Base-by-base conservation (phyloP, 2,797 vertebrate genomes). In the Sebastes elongatus region DNA sequence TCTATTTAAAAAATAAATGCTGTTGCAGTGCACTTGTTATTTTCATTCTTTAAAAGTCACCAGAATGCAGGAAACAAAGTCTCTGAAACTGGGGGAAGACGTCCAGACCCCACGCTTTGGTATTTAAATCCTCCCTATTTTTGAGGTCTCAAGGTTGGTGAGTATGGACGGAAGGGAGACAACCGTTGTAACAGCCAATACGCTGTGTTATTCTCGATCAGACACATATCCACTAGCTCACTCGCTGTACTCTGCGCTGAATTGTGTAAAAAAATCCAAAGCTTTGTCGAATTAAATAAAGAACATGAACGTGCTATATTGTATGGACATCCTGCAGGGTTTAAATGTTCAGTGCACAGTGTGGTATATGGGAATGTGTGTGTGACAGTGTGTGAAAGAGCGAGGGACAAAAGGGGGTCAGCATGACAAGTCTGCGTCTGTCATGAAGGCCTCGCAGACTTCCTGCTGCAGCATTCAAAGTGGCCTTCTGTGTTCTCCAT, bases 401-500 rank as follows among this genome's bases (percentile, higher is more conserved):
- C n/a, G 32, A 60, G 63, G 33, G 55, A 80, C 68, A n/a, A 67
- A 76, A 76, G 49, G 66, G 65, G 85, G 88, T 93, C 88, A 87
- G 57, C 74, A 38, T 81, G 85, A 89, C 88, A 88, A 89, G 88
- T 71, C 74, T 61, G 68, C 23, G 30, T 89, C 81, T 90, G 88
- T 85, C 82, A 74, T 78, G 74, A 83, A 67, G 77, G 74, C 81
- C 76, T 56, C 62, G 74, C 83, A 82, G 92, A 93, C 92, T 93
- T 93, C 91, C 91, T 93, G 92, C 81, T 49, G 13, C 82, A 76
- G 80, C 88, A 77, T 85, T 94, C 82, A 91, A 89, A 92, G 87
- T 89, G 78, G 10, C 73, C 84, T 82, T 93, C 92, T 93, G 92
- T 94, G 76, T 73, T 80, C 81, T 53, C 49, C 90, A 70, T 72